These are phyloP conservation scores for Melipona bicolor DNA, from an alignment of 2,888 invertebrate genomes.

Conservation along the genomic window DNA sequence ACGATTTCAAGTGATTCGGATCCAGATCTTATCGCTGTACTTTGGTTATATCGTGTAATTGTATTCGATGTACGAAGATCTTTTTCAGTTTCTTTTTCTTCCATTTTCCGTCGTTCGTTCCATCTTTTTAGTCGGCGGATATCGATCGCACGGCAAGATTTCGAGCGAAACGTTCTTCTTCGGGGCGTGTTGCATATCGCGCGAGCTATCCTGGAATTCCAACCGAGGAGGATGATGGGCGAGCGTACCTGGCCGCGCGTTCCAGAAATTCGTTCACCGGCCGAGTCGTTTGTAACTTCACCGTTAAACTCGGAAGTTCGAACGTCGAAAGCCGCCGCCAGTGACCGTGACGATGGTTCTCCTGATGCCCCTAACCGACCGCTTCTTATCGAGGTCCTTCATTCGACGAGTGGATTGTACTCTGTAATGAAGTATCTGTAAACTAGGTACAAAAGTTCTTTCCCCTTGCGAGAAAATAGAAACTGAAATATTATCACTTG, in stretches of 20 bases:
- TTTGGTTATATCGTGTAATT: constrained; percentile 46
- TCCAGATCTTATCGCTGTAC: too few species aligned
- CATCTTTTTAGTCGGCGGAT: neutral
- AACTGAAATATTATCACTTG: neutral
- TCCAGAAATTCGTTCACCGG: constrained; percentile 43
- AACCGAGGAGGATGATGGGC: neutral
- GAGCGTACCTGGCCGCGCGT: constrained; percentile 9
- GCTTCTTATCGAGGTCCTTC: neutral
- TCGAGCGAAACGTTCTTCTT: neutral
- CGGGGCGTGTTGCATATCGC: constrained; percentile 9
- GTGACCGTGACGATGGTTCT: constrained; percentile 42
- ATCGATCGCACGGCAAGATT: constrained; percentile 1
- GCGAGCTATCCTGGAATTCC: constrained; percentile 44
- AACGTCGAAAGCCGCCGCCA: constrained; percentile 24
- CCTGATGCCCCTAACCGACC: neutral
- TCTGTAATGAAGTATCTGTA: neutral
- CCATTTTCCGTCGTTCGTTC: neutral
- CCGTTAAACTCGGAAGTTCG: constrained; percentile 53
- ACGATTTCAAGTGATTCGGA: too few species aligned
- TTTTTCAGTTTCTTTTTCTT: neutral
- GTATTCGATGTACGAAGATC: constrained; percentile 1
- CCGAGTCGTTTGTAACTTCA: constrained; percentile 28
- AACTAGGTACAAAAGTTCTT: neutral
- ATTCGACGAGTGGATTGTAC: constrained; percentile 4
- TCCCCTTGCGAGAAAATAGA: neutral